These are phyloP conservation scores for Melanotaenia boesemani DNA, from an alignment of 2,797 vertebrate genomes.

Conservation along the genomic window DNA sequence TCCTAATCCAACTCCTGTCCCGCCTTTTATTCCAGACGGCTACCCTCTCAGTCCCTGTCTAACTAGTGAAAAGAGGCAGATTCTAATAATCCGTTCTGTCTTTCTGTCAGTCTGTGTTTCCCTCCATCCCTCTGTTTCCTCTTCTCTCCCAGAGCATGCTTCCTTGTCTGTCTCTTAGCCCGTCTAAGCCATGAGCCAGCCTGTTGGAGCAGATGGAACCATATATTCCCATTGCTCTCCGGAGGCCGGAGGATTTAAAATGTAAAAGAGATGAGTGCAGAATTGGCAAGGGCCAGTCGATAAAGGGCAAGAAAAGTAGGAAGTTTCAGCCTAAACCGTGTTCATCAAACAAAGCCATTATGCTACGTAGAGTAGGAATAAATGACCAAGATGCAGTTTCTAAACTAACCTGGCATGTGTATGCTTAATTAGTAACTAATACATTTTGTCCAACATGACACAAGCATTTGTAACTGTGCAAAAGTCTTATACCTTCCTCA, in stretches of 20 bases:
- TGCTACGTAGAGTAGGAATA: conserved; percentile 17
- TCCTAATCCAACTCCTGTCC: conserved; percentile 59
- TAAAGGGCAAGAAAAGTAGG: conserved; percentile 59
- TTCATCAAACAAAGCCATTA: conserved; percentile 41
- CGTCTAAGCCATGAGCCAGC: conserved; percentile 71
- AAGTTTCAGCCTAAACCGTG: conserved; percentile 41
- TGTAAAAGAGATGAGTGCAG: conserved; percentile 76
- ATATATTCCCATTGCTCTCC: conserved; percentile 79
- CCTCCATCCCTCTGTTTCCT: conserved; percentile 41
- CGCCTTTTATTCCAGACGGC: conserved; percentile 50
- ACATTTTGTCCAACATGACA: conserved; percentile 11
- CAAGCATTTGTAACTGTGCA: neutral
- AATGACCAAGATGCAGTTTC: conserved; percentile 16
- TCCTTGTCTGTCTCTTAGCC: conserved; percentile 59
- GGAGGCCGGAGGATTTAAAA: conserved; percentile 79
- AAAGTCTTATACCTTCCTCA: neutral
- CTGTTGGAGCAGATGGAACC: conserved; percentile 82
- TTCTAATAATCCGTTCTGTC: conserved; percentile 75
- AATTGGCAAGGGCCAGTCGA: conserved; percentile 56
- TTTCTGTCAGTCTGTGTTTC: conserved; percentile 71
- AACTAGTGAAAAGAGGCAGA: conserved; percentile 70
- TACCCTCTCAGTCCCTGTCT: conserved; percentile 62
- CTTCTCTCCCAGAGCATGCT: conserved; percentile 42
- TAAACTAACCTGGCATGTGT: conserved; percentile 2
- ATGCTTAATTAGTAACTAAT: conserved; percentile 17